Base-by-base conservation (phyloP, 1,140 invertebrate genomes). In the Mya arenaria region DNA sequence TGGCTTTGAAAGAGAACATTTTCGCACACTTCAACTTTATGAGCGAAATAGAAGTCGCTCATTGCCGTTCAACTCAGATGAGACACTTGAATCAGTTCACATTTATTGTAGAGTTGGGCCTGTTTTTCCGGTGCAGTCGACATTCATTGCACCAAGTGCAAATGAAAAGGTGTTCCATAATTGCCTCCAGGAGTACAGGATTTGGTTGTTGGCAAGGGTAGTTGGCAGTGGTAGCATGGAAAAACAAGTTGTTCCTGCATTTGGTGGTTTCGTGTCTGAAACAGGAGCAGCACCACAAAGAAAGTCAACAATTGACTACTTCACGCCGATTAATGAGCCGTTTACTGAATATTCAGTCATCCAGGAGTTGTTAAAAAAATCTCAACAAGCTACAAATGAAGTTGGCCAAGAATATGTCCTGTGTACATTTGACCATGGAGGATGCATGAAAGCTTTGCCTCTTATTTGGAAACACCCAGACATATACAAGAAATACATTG, bases 361-460 rank as follows among this genome's bases (percentile, higher is more conserved):
- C 1, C 68, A 77, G 36, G 86, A 87, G 36, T 83, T 82, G 30
- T 65, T 87, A 6, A 19, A 71, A 4, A 62, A 74, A 48, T 52
- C 85, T 17, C 75, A 84, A 72, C 74, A 83, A 63, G 77, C 79
- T 23, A 44, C 74, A 28, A 55, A 66, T 41, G 65, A 85, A 58
- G 80, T 88, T 71, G 82, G 72, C 28, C 84, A 84, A 56, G 32
- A 79, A 25, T 84, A 84, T 36, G 80, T 82, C 17, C 36, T 85
- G 17, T 82, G 74, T 41, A 86, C 85, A 25, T 85, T 84, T 73
- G 87, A 86, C 63, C 66, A 85, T 17, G 82, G 85, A 8, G 85
- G 85, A 15, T 88, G 84, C 66, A 84, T 86, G 79, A 88, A 87
- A 60, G 84, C 84, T 17, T 79, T 72, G 32, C 83, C 83, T 1